Evolutionary conservation across 2,113 vertebrate species (phyloP).

Genomic region (Polyodon spathula): DNA sequence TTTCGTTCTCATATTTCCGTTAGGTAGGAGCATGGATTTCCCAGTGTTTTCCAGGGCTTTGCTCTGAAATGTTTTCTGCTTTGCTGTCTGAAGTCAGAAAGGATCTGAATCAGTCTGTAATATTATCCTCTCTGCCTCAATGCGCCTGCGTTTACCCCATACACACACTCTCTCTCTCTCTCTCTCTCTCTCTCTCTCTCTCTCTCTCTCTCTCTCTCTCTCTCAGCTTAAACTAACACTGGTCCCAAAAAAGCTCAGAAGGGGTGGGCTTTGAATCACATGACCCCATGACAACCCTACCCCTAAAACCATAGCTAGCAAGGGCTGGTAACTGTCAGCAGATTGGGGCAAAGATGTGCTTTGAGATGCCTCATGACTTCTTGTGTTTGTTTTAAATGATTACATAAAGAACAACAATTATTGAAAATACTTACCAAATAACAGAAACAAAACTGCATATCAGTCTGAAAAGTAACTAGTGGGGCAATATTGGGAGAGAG

Average conservation of each 20-base stretch:
- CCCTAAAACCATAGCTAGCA: neutral
- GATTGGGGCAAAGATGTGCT: too few relatives aligned
- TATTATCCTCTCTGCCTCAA: slow-evolving; percentile 49
- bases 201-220: neutral
- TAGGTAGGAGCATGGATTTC: slow-evolving; percentile 10
- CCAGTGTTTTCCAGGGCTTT: slow-evolving; percentile 16
- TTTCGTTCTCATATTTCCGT: slow-evolving; percentile 10
- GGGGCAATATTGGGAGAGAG: too few relatives aligned
- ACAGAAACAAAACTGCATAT: too few relatives aligned
- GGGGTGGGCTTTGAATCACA: slow-evolving; percentile 8
- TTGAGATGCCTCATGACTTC: too few relatives aligned
- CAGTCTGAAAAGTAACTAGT: too few relatives aligned
- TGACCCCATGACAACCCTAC: slow-evolving; percentile 4
- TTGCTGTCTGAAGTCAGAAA: slow-evolving; percentile 45
- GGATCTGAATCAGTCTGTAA: slow-evolving; percentile 34
- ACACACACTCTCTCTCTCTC: neutral
- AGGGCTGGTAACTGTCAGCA: neutral
- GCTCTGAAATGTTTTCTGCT: slow-evolving; percentile 41
- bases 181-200: neutral
- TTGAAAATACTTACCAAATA: too few relatives aligned
- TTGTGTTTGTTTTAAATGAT: too few relatives aligned
- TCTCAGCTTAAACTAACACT: neutral
- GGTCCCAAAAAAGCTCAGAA: neutral
- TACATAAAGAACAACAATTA: too few relatives aligned
- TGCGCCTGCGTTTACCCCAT: slow-evolving; percentile 43